A percentile compares a stretch with the other conserved stretches of the same genome.
phyloP scores from a whole-genome alignment of 2,113 vertebrate genomes.

The Tetraodon nigroviridis region DNA sequence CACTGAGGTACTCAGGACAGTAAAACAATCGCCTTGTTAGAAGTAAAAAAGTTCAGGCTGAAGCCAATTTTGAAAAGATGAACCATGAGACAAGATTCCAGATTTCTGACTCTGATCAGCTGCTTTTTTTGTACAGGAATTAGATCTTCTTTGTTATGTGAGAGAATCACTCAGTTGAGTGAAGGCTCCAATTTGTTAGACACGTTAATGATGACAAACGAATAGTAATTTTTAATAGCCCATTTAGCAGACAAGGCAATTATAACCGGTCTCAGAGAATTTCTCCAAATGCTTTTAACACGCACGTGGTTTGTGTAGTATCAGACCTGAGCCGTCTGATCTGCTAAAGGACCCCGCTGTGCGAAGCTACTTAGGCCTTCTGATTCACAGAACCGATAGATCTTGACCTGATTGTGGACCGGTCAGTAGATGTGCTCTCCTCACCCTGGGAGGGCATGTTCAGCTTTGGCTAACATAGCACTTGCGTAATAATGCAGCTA shows the following conservation, averaged over 20 bases:
- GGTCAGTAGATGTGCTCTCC: slow-evolving; percentile 12
- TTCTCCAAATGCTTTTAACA: slow-evolving; percentile 11
- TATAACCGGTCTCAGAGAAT: slow-evolving; percentile 16
- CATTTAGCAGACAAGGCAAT: slow-evolving; percentile 1
- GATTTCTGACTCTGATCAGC: too few species aligned
- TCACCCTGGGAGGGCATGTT: slow-evolving; percentile 29
- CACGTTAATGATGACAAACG: too few species aligned
- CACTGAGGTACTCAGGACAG: too few species aligned
- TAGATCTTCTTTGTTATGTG: too few species aligned
- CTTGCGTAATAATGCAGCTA: background rate
- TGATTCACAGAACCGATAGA: slow-evolving; percentile 41
- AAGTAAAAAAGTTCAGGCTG: too few species aligned
- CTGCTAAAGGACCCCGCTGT: slow-evolving; percentile 48
- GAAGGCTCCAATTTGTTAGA: too few species aligned
- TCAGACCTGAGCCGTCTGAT: slow-evolving; percentile 37
- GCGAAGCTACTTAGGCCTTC: slow-evolving; percentile 51
- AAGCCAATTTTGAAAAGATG: too few species aligned
- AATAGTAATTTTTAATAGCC: slow-evolving; percentile 4
- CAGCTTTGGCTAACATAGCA: slow-evolving; percentile 8
- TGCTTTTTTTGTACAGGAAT: too few species aligned
- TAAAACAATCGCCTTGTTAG: too few species aligned
- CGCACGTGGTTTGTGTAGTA: slow-evolving; percentile 15
- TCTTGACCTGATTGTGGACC: slow-evolving; percentile 25
- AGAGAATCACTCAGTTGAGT: too few species aligned
- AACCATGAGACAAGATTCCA: too few species aligned